Base-by-base conservation (phyloP, 2,888 invertebrate species). In the Drosophila niveifrons region DNA sequence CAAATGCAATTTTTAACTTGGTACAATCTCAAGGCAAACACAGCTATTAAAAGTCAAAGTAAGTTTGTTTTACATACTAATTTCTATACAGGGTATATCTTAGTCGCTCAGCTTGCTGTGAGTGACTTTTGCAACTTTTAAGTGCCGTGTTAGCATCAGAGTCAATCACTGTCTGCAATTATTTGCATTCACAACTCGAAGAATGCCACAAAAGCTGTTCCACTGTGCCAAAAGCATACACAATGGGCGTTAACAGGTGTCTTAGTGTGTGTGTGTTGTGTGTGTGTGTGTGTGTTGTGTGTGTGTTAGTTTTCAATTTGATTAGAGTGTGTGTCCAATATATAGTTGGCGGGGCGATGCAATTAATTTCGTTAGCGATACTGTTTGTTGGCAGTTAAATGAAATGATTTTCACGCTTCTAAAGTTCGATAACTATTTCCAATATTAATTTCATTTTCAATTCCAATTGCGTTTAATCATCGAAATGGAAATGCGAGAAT, bases 401-500 rank as follows among this genome's bases (percentile, higher is more conserved):
- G 36, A 64, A 76, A 67, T 61, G 57, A 53, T 47, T 67, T 64
- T 53, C 23, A 13, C 46, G 15, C 36, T 36, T 36, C 36, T 23
- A 36, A 36, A 36, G n/a, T 57, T 41, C 56, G 13, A 55, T 29
- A 36, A 36, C 76, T 47, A 13, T 41, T 41, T 15, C 36, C 36
- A 17, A 63, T 18, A 72, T 23, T 34, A 18, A 59, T 62, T 66
- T 46, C 41, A 8, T 46, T 41, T 55, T 50, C 36, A 11, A 34
- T 11, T 74, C 39, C 13, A 34, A 61, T 48, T 57, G n/a, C 9
- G 13, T 78, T 72, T 76, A 71, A 73, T 76, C 62, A 79, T 18
- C 34, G 13, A 73, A 79, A 73, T 79, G 66, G 62, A 56, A 66
- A 66, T 50, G 17, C 11, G 65, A 75, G 64, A 73, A 79, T 73